phyloP scores from a whole-genome alignment of 2,113 vertebrate species.

The Pseudonaja textilis region DNA sequence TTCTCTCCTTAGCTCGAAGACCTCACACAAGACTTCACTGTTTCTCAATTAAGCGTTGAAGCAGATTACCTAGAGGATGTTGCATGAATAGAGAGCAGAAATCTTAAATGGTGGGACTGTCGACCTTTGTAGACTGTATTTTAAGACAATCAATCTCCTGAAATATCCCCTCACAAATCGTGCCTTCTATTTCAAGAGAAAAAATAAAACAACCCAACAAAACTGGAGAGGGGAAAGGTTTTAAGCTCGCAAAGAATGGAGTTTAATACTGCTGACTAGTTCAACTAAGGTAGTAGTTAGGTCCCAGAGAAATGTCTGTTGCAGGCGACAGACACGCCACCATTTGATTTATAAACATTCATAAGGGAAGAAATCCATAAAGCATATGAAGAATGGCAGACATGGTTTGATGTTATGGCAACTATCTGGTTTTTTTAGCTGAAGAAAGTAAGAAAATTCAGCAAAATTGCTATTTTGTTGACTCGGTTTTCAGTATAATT shows the following conservation, averaged over 20 bases:
- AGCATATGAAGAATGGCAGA: neutral
- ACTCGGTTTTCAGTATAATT: constrained; percentile 5
- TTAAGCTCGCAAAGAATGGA: constrained; percentile 54
- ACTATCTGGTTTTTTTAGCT: constrained; percentile 31
- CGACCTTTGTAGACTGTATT: constrained; percentile 41
- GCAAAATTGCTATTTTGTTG: constrained; percentile 39
- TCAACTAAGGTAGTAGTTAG: constrained; percentile 39
- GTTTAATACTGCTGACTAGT: constrained; percentile 40
- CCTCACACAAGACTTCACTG: constrained; percentile 83
- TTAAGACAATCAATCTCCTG: constrained; percentile 67
- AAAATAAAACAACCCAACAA: constrained; percentile 26
- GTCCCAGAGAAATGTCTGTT: constrained; percentile 36
- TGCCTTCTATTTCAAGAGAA: constrained; percentile 70
- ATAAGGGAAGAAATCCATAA: neutral
- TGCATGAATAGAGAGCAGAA: constrained; percentile 61
- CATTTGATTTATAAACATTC: neutral
- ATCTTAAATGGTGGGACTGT: constrained; percentile 32
- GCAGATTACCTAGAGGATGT: constrained; percentile 92
- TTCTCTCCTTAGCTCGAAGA: constrained; percentile 77
- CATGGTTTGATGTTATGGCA: constrained; percentile 43
- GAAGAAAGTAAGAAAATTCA: constrained; percentile 58
- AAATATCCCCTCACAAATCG: constrained; percentile 60
- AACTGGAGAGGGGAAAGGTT: constrained; percentile 49
- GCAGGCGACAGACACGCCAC: constrained; percentile 44
- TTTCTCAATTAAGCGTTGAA: constrained; percentile 83